Percentiles rank a stretch among this genome's conserved stretches.
phyloP scores from a whole-genome alignment of 2,113 vertebrate species.

The Aptenodytes patagonicus region DNA sequence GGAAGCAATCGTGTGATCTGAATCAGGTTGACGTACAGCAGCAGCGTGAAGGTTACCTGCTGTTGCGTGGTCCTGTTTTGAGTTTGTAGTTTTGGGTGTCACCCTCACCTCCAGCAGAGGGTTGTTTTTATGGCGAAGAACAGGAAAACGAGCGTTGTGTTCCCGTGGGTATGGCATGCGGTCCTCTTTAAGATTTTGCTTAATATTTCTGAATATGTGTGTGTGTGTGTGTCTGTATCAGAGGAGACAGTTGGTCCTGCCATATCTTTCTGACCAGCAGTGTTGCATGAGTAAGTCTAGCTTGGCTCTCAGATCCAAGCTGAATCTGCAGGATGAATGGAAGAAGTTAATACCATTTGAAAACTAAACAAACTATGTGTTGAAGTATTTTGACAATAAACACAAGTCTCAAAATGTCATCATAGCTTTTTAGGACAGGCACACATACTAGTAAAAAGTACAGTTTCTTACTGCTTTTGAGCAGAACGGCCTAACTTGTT shows the following conservation, averaged over 20 bases:
- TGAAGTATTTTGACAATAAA: not conserved
- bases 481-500: not conserved
- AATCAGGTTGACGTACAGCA: not conserved
- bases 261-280: not conserved
- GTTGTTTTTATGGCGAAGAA: no score
- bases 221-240: fast-evolving
- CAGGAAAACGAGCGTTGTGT: fast-evolving
- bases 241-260: not conserved
- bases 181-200: not conserved
- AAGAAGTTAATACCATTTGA: not conserved
- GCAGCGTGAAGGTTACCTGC: not conserved
- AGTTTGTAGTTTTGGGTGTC: not conserved
- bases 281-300: not conserved
- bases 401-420: not conserved
- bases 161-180: not conserved
- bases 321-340: not conserved
- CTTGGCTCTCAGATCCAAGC: not conserved
- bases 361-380: not conserved
- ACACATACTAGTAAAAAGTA: not conserved
- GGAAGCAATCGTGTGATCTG: not conserved
- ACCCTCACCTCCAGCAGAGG: not conserved
- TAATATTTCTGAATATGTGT: not conserved
- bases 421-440: not conserved
- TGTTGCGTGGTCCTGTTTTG: fast-evolving
- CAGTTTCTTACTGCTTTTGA: not conserved